phyloP scores from a whole-genome alignment of 2,888 invertebrate genomes.

The Arge pagana region DNA sequence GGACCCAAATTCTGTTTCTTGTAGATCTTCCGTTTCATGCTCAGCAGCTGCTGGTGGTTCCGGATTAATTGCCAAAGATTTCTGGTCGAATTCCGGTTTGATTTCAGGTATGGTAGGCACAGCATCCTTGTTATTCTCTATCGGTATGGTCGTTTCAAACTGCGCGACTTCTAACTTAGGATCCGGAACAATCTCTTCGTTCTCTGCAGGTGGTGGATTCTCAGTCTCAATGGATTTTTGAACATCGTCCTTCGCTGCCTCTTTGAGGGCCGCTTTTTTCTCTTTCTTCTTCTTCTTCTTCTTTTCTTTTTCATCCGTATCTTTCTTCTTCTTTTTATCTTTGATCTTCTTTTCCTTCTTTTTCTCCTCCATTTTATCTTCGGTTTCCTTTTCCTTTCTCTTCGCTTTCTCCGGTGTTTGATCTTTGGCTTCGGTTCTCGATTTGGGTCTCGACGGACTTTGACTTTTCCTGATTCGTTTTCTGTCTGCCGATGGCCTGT shows the following conservation, averaged over 20 bases:
- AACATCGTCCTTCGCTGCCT: constrained; percentile 33
- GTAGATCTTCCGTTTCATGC: constrained; percentile 20
- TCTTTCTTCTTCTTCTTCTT: constrained; percentile 64
- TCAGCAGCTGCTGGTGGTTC: constrained; percentile 48
- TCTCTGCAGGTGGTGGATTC: constrained; percentile 4
- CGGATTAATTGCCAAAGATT: constrained; percentile 50
- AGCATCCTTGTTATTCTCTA: constrained; percentile 12
- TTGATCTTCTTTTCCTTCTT: constrained; percentile 59
- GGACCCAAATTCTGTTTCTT: constrained; percentile 42
- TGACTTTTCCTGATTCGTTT: constrained; percentile 55
- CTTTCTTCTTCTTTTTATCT: constrained; percentile 62
- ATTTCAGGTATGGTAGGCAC: constrained; percentile 11
- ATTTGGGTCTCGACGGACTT: constrained; percentile 48
- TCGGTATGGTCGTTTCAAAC: not conserved
- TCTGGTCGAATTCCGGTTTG: constrained; percentile 48
- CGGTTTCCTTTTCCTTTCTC: constrained; percentile 65
- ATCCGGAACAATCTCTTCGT: not conserved
- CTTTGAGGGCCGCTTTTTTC: constrained; percentile 59
- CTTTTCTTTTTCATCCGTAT: constrained; percentile 57
- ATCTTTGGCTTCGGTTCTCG: constrained; percentile 57
- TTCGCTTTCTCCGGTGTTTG: constrained; percentile 54
- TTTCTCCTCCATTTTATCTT: constrained; percentile 47
- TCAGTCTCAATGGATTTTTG: constrained; percentile 21
- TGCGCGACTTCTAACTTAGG: not conserved
- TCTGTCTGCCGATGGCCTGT: constrained; percentile 47